phyloP scores from a whole-genome alignment of 2,797 vertebrate genomes.

The Pantherophis vulpinus region DNA sequence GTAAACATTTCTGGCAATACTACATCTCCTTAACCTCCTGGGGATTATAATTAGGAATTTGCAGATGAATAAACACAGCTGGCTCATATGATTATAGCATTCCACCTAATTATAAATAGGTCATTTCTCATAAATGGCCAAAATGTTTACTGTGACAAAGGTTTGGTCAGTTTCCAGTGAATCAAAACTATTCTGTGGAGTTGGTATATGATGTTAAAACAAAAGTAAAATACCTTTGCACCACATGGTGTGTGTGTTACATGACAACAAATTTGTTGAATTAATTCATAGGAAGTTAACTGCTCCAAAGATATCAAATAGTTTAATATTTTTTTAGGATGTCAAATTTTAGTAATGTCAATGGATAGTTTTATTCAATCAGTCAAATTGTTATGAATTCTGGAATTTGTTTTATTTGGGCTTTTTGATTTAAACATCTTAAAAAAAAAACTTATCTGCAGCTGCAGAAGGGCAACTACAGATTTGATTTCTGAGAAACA shows the following conservation, averaged over 20 bases:
- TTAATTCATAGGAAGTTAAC: not conserved
- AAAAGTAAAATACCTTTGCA: not conserved
- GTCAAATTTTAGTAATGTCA: not conserved
- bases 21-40: not conserved
- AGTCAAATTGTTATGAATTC: not conserved
- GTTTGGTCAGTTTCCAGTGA: not conserved
- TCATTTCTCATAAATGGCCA: conserved; percentile 4
- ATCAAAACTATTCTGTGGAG: not conserved
- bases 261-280: not conserved
- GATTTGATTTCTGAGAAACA: not conserved
- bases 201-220: not conserved
- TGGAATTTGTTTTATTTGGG: not conserved
- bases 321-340: not conserved
- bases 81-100: not conserved
- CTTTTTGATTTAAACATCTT: not conserved
- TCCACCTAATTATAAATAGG: conserved; percentile 2
- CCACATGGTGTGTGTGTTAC: not conserved
- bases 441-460: not conserved
- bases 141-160: not conserved
- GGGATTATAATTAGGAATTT: conserved; percentile 12
- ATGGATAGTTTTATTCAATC: not conserved
- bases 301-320: not conserved
- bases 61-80: conserved; percentile 22
- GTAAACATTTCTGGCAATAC: not conserved
- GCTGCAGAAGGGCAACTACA: not conserved